Evolutionary conservation across 2,888 invertebrate species (phyloP).

Genomic region (Diarsia rubi): DNA sequence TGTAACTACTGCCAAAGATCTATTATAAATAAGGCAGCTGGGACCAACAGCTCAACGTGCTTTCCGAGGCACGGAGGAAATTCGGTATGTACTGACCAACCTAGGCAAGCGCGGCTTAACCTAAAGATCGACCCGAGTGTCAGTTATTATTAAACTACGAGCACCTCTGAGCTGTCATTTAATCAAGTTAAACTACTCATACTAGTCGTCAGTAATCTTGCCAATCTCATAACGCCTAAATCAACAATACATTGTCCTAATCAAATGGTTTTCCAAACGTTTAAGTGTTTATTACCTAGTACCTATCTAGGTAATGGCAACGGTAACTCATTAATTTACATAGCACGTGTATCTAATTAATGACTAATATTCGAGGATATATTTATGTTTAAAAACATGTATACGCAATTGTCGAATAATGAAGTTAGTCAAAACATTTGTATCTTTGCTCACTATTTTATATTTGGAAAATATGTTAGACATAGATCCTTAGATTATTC

Average conservation of each 20-base stretch:
- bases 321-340: slow-evolving; percentile 28
- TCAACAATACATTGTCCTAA: neutral
- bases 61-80: no score
- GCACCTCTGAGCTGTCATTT: no score
- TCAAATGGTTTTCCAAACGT: neutral
- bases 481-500: neutral
- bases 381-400: neutral
- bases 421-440: neutral
- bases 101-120: no score
- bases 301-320: slow-evolving; percentile 16
- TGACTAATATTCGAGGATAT: neutral
- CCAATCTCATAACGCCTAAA: neutral
- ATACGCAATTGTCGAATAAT: neutral
- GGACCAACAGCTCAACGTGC: no score
- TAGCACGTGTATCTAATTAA: slow-evolving; percentile 13
- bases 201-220: no score
- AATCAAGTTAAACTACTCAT: no score
- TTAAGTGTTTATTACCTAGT: neutral
- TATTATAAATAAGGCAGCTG: no score
- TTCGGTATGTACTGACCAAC: no score
- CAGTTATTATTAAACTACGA: no score
- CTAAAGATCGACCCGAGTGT: no score
- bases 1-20: no score
- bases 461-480: neutral
- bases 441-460: neutral